A percentile compares a stretch with the other conserved stretches of the same genome.
Conservation (phyloP, 2,797 vertebrate species). For the Anguilla obscura region DNA sequence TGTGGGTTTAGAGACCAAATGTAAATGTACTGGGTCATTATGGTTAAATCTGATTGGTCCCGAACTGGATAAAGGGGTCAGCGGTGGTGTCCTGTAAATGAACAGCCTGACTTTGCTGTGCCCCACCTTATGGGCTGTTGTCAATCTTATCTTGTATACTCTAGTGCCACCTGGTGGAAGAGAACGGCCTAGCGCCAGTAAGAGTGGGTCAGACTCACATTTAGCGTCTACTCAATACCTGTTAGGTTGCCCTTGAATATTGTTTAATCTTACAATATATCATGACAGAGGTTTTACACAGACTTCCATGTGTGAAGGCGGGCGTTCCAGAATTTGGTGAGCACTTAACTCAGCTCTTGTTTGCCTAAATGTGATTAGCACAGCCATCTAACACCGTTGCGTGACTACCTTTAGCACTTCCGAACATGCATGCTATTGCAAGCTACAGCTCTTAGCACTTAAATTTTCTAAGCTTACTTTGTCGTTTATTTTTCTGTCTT, state of each 20-base stretch:
- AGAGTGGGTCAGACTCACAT: constrained; percentile 74
- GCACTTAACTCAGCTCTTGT: constrained; percentile 64
- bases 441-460: constrained; percentile 69
- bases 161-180: constrained; percentile 80
- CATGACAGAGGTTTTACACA: constrained; percentile 61
- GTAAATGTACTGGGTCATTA: constrained; percentile 63
- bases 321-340: constrained; percentile 61
- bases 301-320: constrained; percentile 48
- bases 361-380: constrained; percentile 61
- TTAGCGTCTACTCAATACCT: constrained; percentile 59
- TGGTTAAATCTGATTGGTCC: constrained; percentile 70
- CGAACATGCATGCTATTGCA: constrained; percentile 77
- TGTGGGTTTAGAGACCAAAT: constrained; percentile 67
- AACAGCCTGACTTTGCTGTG: constrained; percentile 58
- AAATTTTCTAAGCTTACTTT: constrained; percentile 65
- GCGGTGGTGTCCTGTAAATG: constrained; percentile 47
- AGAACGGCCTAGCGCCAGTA: constrained; percentile 69
- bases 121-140: constrained; percentile 49
- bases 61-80: constrained; percentile 41
- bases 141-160: constrained; percentile 68
- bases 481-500: constrained; percentile 61
- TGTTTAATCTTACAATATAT: constrained; percentile 57
- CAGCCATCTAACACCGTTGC: constrained; percentile 63
- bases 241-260: constrained; percentile 64
- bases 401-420: constrained; percentile 87